Evolutionary conservation across 2,888 invertebrate species (phyloP).

Genomic region (Diarsia mendica): DNA sequence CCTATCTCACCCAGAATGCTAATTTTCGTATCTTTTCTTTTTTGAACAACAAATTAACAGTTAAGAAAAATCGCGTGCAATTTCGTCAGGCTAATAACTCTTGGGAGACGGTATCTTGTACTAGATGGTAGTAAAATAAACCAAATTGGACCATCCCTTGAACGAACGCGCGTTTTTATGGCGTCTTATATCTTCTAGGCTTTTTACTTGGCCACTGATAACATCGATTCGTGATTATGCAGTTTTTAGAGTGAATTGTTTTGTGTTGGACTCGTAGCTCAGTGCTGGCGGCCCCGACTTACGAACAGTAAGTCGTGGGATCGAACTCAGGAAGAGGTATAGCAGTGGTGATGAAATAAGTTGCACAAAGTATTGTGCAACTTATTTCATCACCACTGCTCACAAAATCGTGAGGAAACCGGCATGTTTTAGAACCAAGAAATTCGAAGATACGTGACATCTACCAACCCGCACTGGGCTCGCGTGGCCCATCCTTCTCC

Average conservation of each 20-base stretch:
- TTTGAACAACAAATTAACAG: conserved; percentile 74
- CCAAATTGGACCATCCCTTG: conserved; percentile 85
- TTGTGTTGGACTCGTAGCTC: background rate
- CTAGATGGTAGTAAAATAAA: conserved; percentile 85
- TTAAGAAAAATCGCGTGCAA: conserved; percentile 80
- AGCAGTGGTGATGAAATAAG: too few species aligned
- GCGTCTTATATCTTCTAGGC: conserved; percentile 78
- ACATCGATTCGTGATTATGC: conserved; percentile 68
- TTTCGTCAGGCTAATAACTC: conserved; percentile 85
- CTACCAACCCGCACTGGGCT: too few species aligned
- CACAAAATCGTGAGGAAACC: too few species aligned
- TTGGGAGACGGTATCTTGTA: conserved; percentile 77
- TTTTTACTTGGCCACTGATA: conserved; percentile 74
- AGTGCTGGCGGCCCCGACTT: too few species aligned
- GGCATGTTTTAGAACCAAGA: too few species aligned
- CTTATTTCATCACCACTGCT: too few species aligned
- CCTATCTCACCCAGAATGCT: conserved; percentile 51
- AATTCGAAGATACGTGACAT: too few species aligned
- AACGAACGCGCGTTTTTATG: conserved; percentile 78
- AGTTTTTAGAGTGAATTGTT: conserved; percentile 32
- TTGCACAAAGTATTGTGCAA: too few species aligned
- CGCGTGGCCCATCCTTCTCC: too few species aligned
- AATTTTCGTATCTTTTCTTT: conserved; percentile 61
- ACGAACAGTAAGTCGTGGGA: too few species aligned
- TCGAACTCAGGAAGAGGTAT: too few species aligned